phyloP scores from a whole-genome alignment of 2,888 invertebrate genomes.

The Rhagonycha fulva region DNA sequence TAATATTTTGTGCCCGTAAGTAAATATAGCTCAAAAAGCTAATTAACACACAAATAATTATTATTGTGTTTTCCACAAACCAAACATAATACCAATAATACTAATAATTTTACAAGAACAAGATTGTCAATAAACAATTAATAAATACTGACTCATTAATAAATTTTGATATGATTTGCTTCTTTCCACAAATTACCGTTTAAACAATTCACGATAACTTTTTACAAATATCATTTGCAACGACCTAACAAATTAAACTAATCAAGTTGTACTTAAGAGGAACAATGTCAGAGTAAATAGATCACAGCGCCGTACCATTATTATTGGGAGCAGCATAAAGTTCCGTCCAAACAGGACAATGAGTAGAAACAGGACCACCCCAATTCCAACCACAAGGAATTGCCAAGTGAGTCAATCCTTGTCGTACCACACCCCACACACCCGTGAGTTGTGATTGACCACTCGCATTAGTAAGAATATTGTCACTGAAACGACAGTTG shows the following conservation, averaged over 20 bases:
- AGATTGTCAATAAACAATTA: background rate
- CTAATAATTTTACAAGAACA: background rate
- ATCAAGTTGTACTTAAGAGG: constrained; percentile 36
- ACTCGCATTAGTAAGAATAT: constrained; percentile 40
- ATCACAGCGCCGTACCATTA: constrained; percentile 46
- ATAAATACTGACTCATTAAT: background rate
- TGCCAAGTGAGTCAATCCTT: constrained; percentile 75
- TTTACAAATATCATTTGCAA: background rate
- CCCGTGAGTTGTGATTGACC: constrained; percentile 56
- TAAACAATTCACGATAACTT: background rate
- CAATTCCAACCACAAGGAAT: constrained; percentile 85
- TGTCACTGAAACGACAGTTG: constrained; percentile 33
- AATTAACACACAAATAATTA: background rate
- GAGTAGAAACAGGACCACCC: constrained; percentile 78
- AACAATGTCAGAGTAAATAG: constrained; percentile 39
- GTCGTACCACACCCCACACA: constrained; percentile 65
- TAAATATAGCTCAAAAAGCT: background rate
- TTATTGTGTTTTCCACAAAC: constrained; percentile 10
- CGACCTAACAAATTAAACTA: constrained; percentile 22
- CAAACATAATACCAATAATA: constrained; percentile 8
- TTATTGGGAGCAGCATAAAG: constrained; percentile 52
- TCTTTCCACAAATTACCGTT: background rate
- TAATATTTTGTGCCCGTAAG: constrained; percentile 7
- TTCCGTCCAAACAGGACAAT: constrained; percentile 80
- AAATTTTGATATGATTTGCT: background rate